Percentiles rank a stretch among this genome's conserved stretches.
phyloP scores from a whole-genome alignment of 2,113 vertebrate species.

The Eulemur rufifrons region DNA sequence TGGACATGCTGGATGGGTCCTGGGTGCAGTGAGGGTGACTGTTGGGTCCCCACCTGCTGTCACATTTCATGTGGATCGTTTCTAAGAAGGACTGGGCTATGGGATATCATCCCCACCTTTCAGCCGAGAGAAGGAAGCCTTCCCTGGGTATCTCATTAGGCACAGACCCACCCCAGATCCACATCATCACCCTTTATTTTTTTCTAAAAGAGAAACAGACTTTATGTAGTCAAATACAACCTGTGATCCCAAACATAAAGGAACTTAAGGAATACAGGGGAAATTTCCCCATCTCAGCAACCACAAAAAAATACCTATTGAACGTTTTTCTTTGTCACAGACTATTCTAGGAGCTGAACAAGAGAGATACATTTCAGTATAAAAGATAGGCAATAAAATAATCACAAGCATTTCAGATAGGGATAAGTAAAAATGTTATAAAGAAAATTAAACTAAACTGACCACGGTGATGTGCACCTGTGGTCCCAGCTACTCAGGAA shows the following conservation, averaged over 20 bases:
- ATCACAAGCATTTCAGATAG: not conserved
- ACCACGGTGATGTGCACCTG: no score
- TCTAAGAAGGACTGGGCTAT: not conserved
- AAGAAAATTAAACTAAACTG: no score
- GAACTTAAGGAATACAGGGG: not conserved
- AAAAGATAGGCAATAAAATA: not conserved
- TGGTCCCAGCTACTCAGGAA: no score
- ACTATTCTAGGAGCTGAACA: not conserved
- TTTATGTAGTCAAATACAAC: not conserved
- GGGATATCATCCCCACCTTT: not conserved
- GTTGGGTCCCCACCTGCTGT: no score
- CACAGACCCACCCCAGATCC: no score
- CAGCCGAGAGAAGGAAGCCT: not conserved
- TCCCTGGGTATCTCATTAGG: not conserved
- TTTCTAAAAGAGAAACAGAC: not conserved
- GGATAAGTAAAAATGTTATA: not conserved
- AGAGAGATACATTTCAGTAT: not conserved
- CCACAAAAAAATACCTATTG: not conserved
- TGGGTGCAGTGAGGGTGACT: no score
- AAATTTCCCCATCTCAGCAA: not conserved
- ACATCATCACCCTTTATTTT: accelerated
- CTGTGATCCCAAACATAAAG: not conserved
- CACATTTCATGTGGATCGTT: not conserved
- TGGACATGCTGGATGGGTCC: no score
- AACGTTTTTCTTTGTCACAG: not conserved